Evolutionary conservation across 2,888 invertebrate species (phyloP), one percentile per base, ranked within the genome.

Genomic region (Scaptomyza polygonia): DNA sequence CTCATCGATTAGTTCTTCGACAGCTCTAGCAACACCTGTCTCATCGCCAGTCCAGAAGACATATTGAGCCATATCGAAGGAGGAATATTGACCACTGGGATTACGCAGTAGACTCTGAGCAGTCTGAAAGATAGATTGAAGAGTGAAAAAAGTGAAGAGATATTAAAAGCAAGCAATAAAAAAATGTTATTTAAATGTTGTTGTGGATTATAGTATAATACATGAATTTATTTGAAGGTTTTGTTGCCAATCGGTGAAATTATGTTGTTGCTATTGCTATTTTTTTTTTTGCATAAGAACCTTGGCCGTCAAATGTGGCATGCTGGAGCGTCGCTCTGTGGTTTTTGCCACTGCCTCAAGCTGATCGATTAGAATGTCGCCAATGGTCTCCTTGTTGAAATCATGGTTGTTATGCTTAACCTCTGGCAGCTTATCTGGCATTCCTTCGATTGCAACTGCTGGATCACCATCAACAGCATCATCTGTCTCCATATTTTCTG

Each of bases 11-110:
- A 96, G 95, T 76, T 96, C 96, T 87, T 96, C 95, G 21, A 96
- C 94, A 11, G 96, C 95, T 6, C 94, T 91, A 0, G 96, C 95
- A 1, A 96, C 96, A 6, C 96, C 95, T 53, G 94, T 94, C 88
- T 96, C 96, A 88, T 96, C 96, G 0, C 96, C 96, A 0, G 96
- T 96, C 95, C 95, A 96, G 90, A 95, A 96, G 3, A 96, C 95
- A 80, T 96, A 96, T 87, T 96, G 95, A 0, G 96, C 96, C 94
- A 96, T 95, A 84, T 96, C 96, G 54, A 95, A 92, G 0, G 96
- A 95, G 0, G 95, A 94, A 86, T 96, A 96, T 82, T 95, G 95
- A 3, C 94, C 93, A 52, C 94, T 94, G 7, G 93, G 90, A 80
- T 93, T 94, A 0, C 93, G 89, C 36, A 92, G 68, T 39, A 92